Percentiles rank a stretch among this genome's conserved stretches.
Evolutionary conservation across 2,113 vertebrate species (phyloP).

Genomic region (Eonycteris spelaea): DNA sequence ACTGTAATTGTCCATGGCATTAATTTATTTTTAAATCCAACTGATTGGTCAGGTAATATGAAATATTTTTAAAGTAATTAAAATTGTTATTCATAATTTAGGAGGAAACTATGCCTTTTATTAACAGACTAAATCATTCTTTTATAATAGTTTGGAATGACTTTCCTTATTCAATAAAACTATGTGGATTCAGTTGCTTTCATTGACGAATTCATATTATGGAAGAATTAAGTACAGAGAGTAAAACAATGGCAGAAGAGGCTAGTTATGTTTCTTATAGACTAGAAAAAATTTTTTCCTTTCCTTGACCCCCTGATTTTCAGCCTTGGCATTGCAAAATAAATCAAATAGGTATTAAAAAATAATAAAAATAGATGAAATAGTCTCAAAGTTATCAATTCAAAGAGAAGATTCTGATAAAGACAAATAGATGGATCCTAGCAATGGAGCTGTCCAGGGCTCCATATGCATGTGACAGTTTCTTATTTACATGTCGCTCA

Average conservation of each 20-base stretch:
- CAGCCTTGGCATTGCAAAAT: not conserved
- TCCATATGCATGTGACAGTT: conserved; percentile 45
- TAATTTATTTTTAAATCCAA: not conserved
- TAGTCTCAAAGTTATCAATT: conserved; percentile 43
- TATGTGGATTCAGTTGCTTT: not conserved
- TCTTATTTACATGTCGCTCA: conserved; percentile 79
- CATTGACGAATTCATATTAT: not conserved
- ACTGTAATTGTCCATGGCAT: conserved; percentile 27
- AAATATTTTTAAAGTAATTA: conserved; percentile 8
- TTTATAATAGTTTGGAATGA: conserved; percentile 1
- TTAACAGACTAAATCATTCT: not conserved
- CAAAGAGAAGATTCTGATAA: not conserved
- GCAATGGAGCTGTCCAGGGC: conserved; percentile 29
- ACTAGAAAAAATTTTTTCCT: not conserved
- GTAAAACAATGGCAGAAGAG: not conserved
- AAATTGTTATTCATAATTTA: not conserved
- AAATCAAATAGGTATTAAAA: not conserved
- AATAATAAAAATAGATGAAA: conserved; percentile 44
- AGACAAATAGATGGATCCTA: conserved; percentile 41
- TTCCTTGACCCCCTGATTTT: conserved; percentile 9
- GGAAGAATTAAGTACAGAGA: not conserved
- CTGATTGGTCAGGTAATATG: not conserved
- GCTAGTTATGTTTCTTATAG: not conserved
- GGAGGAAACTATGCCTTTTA: not conserved
- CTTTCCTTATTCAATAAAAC: not conserved